Conservation (phyloP, 2,113 vertebrate species). For the Synodontis membranacea region DNA sequence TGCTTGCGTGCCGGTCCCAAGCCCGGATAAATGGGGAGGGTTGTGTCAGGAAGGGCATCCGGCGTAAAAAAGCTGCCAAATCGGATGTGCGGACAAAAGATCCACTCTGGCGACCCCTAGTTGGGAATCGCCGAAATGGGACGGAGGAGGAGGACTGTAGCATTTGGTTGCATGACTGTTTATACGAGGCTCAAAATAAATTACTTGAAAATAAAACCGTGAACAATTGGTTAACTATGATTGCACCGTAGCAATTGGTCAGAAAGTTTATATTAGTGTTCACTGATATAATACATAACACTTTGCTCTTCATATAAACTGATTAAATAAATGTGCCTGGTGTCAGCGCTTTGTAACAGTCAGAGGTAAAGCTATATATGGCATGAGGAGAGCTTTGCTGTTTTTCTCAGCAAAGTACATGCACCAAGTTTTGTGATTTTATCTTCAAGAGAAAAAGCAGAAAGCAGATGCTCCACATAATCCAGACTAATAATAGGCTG, state of each 20-base stretch:
- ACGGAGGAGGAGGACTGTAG: too few species aligned
- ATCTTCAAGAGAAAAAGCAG: background rate
- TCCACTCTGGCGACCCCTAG: too few species aligned
- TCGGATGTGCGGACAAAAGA: too few species aligned
- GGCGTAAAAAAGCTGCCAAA: too few species aligned
- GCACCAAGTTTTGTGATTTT: background rate
- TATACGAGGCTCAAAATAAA: background rate
- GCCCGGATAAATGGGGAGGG: too few species aligned
- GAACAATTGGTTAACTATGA: background rate
- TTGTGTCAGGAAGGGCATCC: too few species aligned
- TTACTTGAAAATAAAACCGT: background rate
- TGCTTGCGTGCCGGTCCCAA: too few species aligned
- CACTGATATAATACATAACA: too few species aligned
- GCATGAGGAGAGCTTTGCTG: background rate
- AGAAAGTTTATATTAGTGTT: too few species aligned
- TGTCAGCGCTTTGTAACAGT: background rate
- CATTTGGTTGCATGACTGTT: background rate
- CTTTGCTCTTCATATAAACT: background rate
- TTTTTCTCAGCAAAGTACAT: background rate
- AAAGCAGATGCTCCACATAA: background rate
- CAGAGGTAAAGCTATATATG: background rate
- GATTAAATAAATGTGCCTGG: background rate
- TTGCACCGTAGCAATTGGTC: background rate
- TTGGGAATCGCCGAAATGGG: too few species aligned
- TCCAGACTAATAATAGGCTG: background rate